Evolutionary conservation across 2,113 vertebrate genomes (phyloP).

Genomic region (Mormyrus iriodes): DNA sequence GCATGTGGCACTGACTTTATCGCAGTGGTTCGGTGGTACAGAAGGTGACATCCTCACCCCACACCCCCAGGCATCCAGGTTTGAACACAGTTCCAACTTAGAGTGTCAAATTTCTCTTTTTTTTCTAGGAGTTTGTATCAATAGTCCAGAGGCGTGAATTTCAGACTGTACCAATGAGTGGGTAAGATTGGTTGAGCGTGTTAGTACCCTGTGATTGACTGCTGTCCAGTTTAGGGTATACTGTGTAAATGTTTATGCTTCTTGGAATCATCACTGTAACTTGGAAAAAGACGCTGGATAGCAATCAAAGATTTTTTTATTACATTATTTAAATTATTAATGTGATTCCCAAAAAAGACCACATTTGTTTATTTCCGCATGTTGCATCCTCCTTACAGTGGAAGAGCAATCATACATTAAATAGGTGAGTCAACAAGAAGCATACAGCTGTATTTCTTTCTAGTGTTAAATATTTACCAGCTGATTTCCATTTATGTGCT

Average conservation of each 20-base stretch:
- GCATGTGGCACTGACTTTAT: neutral
- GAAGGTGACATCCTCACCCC: neutral
- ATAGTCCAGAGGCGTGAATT: neutral
- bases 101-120: neutral
- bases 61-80: neutral
- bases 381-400: neutral
- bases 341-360: neutral
- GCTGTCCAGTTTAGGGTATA: neutral
- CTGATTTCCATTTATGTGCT: neutral
- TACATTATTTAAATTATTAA: neutral
- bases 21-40: neutral
- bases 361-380: neutral
- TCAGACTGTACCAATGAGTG: neutral
- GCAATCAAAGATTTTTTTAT: neutral
- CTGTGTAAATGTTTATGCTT: neutral
- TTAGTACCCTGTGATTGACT: neutral
- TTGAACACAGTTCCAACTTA: neutral
- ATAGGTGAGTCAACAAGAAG: neutral
- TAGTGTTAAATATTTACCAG: neutral
- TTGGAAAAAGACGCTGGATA: neutral
- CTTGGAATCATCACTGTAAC: neutral
- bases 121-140: neutral
- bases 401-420: neutral
- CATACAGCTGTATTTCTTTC: neutral
- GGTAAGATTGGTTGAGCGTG: neutral